These are phyloP conservation scores for Somateria mollissima DNA, from an alignment of 2,797 vertebrate species.

Conservation along the genomic window DNA sequence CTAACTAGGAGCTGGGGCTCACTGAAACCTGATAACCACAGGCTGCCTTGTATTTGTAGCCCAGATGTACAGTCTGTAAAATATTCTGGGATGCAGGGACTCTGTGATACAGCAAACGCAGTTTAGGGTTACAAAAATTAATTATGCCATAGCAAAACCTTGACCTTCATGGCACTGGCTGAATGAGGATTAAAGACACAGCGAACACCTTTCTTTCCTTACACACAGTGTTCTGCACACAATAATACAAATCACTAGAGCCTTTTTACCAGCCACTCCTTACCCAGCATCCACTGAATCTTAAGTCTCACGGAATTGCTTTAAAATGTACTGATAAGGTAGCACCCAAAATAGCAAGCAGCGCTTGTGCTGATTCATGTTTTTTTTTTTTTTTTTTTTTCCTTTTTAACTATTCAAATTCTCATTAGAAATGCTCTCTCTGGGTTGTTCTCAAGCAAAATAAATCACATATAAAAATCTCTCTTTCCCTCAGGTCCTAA, in stretches of 20 bases:
- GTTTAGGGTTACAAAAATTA: background rate
- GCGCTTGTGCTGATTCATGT: background rate
- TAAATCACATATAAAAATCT: background rate
- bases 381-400: background rate
- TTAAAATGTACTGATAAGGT: background rate
- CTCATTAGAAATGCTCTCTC: slow-evolving; percentile 7
- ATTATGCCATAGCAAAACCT: background rate
- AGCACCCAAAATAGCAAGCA: background rate
- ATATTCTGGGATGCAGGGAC: background rate
- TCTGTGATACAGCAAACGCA: background rate
- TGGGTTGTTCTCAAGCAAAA: background rate
- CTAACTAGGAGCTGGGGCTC: background rate
- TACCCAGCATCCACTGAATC: background rate
- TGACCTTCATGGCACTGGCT: background rate
- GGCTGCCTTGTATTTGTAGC: background rate
- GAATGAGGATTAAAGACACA: background rate
- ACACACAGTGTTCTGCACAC: background rate
- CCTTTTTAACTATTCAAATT: background rate
- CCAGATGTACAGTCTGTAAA: background rate
- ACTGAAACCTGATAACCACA: background rate
- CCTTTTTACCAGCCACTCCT: background rate
- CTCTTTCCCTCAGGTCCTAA: background rate
- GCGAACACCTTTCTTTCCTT: background rate
- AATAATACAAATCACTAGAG: background rate
- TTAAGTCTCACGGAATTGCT: background rate